Evolutionary conservation across 2,113 vertebrate genomes (phyloP), one percentile per base, ranked within the genome.

Genomic region (Butorides virescens): DNA sequence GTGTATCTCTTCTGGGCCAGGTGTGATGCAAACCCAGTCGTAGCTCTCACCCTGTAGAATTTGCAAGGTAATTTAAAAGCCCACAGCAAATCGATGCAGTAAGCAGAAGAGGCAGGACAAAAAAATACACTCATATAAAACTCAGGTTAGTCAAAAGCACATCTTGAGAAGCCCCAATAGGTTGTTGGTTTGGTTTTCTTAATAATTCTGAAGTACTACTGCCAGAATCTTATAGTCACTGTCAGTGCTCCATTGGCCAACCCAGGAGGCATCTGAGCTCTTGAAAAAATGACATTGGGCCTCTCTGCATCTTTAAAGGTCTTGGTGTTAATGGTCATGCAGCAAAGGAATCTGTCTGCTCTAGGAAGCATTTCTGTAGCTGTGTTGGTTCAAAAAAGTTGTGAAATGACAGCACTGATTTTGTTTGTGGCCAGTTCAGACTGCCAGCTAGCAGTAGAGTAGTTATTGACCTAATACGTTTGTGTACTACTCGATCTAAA

Each of bases 11-110:
- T 86, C 82, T 66, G 17, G 13, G 29, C n/a, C n/a, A 22, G 9
- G 13, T 50, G 20, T 50, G 47, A 53, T 53, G 59, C 34, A 88
- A 80, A 84, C 5, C 5, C 37, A 44, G 10, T 30, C 0, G 0
- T 15, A 73, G 59, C 29, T 87, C 21, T 81, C 20, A 36, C 11
- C 11, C 19, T 75, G 30, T 47, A 62, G 30, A 91, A 47, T 95
- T 29, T 56, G 49, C 18, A 75, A 81, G 27, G 42, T 68, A 68
- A 56, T 78, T 78, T 47, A 85, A 95, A 87, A 87, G 13, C 16
- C 72, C 44, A 52, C 15, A 92, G 44, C 5, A 75, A 68, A 63
- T 56, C 7, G 67, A 10, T 50, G 17, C 23, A 59, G 25, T 58
- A 80, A 81, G 30, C 22, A 77, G 37, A 73, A 84, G 50, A 86